Evolutionary conservation across 2,113 vertebrate species (phyloP).

Genomic region (Dolichallabes microphthalmus): DNA sequence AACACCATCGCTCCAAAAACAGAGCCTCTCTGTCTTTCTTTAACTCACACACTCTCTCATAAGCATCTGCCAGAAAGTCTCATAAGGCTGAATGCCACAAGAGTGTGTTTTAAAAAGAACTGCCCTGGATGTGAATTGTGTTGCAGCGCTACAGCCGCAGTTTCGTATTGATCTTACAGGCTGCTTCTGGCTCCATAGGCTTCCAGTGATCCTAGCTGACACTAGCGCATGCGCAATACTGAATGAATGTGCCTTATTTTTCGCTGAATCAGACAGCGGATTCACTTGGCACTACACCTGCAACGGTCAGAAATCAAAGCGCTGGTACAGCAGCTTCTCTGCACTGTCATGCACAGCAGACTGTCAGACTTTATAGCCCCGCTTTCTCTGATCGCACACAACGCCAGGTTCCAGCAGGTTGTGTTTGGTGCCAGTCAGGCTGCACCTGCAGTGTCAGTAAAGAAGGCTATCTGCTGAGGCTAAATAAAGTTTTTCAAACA

Average conservation of each 20-base stretch:
- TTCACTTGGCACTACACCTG: slow-evolving; percentile 23
- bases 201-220: slow-evolving; percentile 24
- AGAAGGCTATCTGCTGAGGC: neutral
- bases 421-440: slow-evolving; percentile 31
- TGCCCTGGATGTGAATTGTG: neutral
- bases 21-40: neutral
- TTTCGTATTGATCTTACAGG: slow-evolving; percentile 17
- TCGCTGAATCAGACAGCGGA: slow-evolving; percentile 37
- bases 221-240: neutral
- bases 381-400: neutral
- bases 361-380: neutral
- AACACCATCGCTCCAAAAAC: slow-evolving; percentile 9
- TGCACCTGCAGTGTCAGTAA: slow-evolving; percentile 7
- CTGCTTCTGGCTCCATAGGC: slow-evolving; percentile 22
- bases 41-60: slow-evolving; percentile 8
- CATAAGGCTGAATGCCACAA: slow-evolving; percentile 20
- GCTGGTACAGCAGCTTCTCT: neutral
- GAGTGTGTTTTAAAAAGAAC: neutral
- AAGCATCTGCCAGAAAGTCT: slow-evolving; percentile 17
- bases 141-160: neutral
- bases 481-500: slow-evolving; percentile 25
- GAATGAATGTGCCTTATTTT: neutral
- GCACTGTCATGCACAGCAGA: slow-evolving; percentile 3
- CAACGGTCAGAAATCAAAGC: slow-evolving; percentile 34
- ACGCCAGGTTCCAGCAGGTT: neutral